Base-by-base conservation (phyloP, 2,113 vertebrate species). In the Scatophagus argus region DNA sequence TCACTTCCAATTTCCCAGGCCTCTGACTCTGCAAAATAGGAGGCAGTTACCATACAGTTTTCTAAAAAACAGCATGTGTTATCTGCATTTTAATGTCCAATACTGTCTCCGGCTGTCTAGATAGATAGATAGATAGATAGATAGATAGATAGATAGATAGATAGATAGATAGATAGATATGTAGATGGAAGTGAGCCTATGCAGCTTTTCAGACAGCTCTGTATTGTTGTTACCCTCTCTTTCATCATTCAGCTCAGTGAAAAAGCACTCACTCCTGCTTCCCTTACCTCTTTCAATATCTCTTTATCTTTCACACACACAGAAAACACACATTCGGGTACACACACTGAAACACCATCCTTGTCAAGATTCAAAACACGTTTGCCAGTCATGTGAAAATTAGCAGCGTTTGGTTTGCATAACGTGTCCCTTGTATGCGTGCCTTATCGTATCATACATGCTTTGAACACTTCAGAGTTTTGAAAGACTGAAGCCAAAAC, bases 1-100 rank as follows among this genome's bases (percentile, higher is more conserved):
- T 81, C 69, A 65, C 80, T 66, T 83, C 74, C 83, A 79, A 70
- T 81, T 82, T 86, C 83, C 59, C 47, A 84, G 76, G 27, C 64
- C 74, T 82, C 74, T 74, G 77, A 80, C 54, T 88, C 75, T 74
- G 69, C 64, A 80, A 74, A 76, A 82, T 60, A 62, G 58, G 54
- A 76, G 36, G 66, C 74, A 84, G 62, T 72, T 84, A 81, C 49
- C 56, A 41, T 47, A 36, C 54, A 71, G 70, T 58, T 76, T 75
- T 21, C 14, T 38, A n/a, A 79, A 79, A 49, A 21, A 64, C n/a
- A 41, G 61, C 11, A 11, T 1, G 8, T 61, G 58, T 74, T 56
- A 69, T 29, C 29, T 32, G 39, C 43, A 23, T 38, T 74, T 9
- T 66, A 60, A 77, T 77, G 70, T 65, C 44, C 79, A 82, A 43